Conservation (phyloP, 2,888 invertebrate species). For the Stenurella melanura region DNA sequence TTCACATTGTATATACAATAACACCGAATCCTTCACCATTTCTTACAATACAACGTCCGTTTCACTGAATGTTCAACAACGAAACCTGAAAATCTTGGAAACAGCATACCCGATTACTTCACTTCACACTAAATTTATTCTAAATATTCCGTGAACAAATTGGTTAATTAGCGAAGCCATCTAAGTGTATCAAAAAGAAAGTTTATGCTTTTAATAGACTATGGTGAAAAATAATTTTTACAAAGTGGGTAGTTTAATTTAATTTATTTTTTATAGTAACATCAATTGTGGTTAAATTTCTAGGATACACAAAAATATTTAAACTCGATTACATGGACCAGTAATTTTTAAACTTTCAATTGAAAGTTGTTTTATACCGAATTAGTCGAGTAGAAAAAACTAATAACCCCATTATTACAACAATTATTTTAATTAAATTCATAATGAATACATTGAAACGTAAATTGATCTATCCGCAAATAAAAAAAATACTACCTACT, state of each 20-base stretch:
- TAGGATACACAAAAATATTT: background rate
- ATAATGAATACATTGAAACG: background rate
- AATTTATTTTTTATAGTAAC: background rate
- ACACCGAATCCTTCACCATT: too few species aligned
- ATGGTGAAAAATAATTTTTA: background rate
- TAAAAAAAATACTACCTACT: background rate
- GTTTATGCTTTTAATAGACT: conserved; percentile 2
- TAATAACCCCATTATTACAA: background rate
- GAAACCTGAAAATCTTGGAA: too few species aligned
- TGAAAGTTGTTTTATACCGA: background rate
- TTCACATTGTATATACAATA: too few species aligned
- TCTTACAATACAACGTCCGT: too few species aligned
- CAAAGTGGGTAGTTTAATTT: background rate
- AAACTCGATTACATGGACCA: conserved; percentile 10
- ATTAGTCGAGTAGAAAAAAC: background rate
- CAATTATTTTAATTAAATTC: background rate
- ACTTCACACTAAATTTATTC: too few species aligned
- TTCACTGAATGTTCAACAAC: too few species aligned
- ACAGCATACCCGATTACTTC: too few species aligned
- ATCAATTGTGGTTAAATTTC: background rate
- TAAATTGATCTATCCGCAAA: background rate
- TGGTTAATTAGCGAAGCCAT: background rate
- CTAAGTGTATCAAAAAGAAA: background rate
- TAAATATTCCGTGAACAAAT: background rate
- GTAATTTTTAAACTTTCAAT: conserved; percentile 5